A percentile compares a stretch with the other conserved stretches of the same genome.
phyloP scores from a whole-genome alignment of 1,140 invertebrate genomes.

The Drosophila hydei region DNA sequence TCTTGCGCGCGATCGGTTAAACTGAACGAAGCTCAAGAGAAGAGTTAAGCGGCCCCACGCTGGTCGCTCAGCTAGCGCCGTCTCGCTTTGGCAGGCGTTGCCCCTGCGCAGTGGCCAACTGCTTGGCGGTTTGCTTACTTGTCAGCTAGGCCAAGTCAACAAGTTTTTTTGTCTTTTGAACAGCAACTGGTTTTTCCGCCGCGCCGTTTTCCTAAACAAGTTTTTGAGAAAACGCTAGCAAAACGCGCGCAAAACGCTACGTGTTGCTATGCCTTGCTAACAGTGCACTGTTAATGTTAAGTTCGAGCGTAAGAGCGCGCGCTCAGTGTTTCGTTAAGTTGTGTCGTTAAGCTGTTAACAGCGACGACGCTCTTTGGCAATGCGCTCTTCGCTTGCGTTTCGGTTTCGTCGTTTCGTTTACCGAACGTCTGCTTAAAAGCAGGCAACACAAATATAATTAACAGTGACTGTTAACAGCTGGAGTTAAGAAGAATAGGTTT shows the following conservation, averaged over 20 bases:
- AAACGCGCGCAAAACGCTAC: conserved; percentile 59
- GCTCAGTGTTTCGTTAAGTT: conserved; percentile 15
- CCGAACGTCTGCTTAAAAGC: conserved; percentile 19
- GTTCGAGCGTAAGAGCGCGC: background rate
- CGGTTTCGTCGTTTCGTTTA: conserved; percentile 8
- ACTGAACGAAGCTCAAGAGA: conserved; percentile 49
- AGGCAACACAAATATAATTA: conserved; percentile 15
- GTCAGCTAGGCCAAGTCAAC: conserved; percentile 22
- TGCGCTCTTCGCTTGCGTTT: conserved; percentile 2
- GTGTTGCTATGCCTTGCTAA: conserved; percentile 57
- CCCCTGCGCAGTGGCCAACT: conserved; percentile 40
- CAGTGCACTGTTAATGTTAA: conserved; percentile 20
- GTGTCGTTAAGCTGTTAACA: conserved; percentile 24
- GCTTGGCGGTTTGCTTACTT: conserved; percentile 24
- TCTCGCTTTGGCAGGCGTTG: conserved; percentile 43
- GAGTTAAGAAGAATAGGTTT: background rate
- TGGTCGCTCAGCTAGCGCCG: background rate
- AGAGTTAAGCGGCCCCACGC: conserved; percentile 9
- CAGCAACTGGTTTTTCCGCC: conserved; percentile 69
- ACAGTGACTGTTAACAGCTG: conserved; percentile 9
- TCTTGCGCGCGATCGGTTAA: conserved; percentile 51
- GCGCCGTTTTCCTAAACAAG: conserved; percentile 46
- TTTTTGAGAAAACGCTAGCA: conserved; percentile 43
- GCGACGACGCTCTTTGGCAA: background rate
- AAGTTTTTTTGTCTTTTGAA: conserved; percentile 12